Evolutionary conservation across 1,140 invertebrate species (phyloP).

Genomic region (Drosophila baimaii): DNA sequence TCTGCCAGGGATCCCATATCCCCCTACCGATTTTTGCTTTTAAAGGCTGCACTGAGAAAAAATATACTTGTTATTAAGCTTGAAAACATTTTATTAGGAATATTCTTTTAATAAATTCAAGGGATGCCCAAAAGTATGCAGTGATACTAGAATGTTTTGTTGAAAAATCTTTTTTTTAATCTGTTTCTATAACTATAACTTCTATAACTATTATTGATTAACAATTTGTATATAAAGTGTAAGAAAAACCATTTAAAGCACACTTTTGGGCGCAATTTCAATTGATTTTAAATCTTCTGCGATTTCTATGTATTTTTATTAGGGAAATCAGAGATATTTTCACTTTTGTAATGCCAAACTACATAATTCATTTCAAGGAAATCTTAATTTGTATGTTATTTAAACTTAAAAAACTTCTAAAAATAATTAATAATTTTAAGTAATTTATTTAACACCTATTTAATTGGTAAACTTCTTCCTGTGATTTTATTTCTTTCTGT

Average conservation of each 20-base stretch:
- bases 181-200: too few species aligned
- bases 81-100: background rate
- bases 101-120: background rate
- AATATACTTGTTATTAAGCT: background rate
- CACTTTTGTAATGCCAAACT: accelerated
- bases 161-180: too few species aligned
- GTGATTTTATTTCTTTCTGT: slow-evolving; percentile 10
- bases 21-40: background rate
- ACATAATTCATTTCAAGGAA: too few species aligned
- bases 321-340: background rate
- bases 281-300: background rate
- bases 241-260: too few species aligned
- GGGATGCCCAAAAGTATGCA: background rate
- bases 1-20: slow-evolving; percentile 15
- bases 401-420: background rate
- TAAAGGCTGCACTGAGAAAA: slow-evolving; percentile 1
- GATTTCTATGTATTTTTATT: background rate
- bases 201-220: too few species aligned
- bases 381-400: background rate
- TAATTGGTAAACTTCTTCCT: background rate
- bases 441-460: background rate
- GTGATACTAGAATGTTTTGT: background rate
- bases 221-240: too few species aligned
- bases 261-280: background rate
- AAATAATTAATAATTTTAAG: too few species aligned